These are phyloP conservation scores for Drosophila miranda DNA, from an alignment of 1,140 invertebrate genomes.

Conservation along the genomic window DNA sequence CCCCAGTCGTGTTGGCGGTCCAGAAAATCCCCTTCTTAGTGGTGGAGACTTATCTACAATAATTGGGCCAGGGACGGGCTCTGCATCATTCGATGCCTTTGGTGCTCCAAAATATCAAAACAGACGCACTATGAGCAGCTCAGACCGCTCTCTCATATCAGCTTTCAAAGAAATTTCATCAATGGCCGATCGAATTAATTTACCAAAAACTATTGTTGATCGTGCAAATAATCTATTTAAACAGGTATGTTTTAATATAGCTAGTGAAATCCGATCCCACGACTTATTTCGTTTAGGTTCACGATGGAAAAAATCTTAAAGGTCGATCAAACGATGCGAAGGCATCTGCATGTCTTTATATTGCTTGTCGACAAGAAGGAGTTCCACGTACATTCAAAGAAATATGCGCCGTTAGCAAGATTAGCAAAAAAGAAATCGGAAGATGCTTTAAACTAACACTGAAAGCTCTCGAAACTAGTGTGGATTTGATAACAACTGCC, in stretches of 20 bases:
- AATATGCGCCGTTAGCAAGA: slow-evolving; percentile 99
- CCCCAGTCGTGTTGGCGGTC: slow-evolving; percentile 99
- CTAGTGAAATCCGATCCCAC: neutral
- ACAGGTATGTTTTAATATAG: slow-evolving; percentile 84
- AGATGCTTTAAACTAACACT: slow-evolving; percentile 97
- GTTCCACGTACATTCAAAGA: slow-evolving; percentile 99
- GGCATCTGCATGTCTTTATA: slow-evolving; percentile 98
- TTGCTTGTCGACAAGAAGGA: slow-evolving; percentile 98
- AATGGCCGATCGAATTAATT: slow-evolving; percentile 99
- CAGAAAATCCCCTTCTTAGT: slow-evolving; percentile 97
- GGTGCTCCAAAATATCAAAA: slow-evolving; percentile 97
- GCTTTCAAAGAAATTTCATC: slow-evolving; percentile 98
- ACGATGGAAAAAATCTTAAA: slow-evolving; percentile 98
- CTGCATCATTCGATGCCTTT: slow-evolving; percentile 91
- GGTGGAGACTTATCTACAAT: slow-evolving; percentile 98
- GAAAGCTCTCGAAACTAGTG: slow-evolving; percentile 96
- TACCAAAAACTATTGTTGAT: slow-evolving; percentile 97
- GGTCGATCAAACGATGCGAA: slow-evolving; percentile 98
- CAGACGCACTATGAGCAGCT: slow-evolving; percentile 94
- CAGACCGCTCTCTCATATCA: slow-evolving; percentile 96
- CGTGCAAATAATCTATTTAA: slow-evolving; percentile 98
- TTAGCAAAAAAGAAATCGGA: slow-evolving; percentile 99
- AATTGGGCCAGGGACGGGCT: slow-evolving; percentile 95
- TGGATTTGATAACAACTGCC: slow-evolving; percentile 98
- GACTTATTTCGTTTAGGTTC: slow-evolving; percentile 85